phyloP scores from a whole-genome alignment of 1,140 invertebrate genomes.

The Bemisia tabaci region DNA sequence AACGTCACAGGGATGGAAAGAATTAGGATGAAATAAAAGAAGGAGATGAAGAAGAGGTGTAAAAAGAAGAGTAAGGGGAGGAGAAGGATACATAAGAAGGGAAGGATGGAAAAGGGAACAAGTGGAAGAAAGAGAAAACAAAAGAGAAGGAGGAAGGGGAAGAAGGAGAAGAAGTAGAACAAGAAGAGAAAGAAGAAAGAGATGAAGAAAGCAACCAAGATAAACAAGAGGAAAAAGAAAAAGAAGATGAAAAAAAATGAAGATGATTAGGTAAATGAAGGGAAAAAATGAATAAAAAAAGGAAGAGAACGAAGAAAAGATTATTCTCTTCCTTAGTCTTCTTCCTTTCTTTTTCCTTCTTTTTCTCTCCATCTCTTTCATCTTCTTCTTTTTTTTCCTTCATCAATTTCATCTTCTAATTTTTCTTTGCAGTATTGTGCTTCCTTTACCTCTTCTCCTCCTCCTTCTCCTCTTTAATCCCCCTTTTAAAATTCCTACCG shows the following conservation, averaged over 20 bases:
- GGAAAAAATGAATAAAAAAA: background rate
- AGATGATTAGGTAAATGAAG: background rate
- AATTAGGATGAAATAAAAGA: background rate
- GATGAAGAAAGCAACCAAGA: background rate
- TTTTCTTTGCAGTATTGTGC: no score
- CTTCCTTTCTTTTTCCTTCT: no score
- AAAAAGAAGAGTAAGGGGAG: background rate
- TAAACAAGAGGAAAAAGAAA: background rate
- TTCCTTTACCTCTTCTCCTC: no score
- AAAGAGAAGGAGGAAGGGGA: background rate
- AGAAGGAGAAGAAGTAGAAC: background rate
- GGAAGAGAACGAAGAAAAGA: no score
- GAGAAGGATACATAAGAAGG: background rate
- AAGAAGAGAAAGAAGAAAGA: background rate
- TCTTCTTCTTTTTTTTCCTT: no score
- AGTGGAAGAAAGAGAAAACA: background rate
- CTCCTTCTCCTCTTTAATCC: no score
- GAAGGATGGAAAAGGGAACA: background rate
- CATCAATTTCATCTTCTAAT: no score
- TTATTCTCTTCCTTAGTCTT: no score
- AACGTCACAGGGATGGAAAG: background rate
- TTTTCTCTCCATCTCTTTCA: no score
- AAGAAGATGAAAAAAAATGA: background rate
- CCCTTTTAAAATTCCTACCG: no score
- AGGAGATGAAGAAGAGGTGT: background rate